Conservation (phyloP, 2,113 vertebrate genomes). For the Dendropsophus ebraccatus region DNA sequence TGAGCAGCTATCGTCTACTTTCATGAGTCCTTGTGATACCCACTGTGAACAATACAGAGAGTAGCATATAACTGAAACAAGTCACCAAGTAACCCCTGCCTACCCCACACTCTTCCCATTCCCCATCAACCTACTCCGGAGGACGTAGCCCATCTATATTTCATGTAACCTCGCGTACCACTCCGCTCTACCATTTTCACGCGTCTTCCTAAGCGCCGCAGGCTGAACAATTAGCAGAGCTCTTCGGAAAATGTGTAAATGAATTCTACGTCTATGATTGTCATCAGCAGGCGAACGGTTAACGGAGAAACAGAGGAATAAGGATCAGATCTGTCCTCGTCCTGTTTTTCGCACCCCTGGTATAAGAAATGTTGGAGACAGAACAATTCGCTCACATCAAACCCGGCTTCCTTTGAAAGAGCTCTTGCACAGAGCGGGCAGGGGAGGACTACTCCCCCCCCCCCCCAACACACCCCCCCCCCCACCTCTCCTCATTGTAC, state of each 20-base stretch:
- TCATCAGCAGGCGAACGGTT: background rate
- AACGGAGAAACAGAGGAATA: background rate
- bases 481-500: conserved; percentile 26
- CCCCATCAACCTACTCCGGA: background rate
- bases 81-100: background rate
- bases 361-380: conserved; percentile 29
- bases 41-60: background rate
- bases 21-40: background rate
- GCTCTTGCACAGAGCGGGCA: conserved; percentile 37
- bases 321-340: conserved; percentile 22
- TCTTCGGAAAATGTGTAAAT: background rate
- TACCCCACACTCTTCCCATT: background rate
- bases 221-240: conserved; percentile 38
- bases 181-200: conserved; percentile 14
- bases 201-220: background rate
- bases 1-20: background rate
- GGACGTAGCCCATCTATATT: background rate
- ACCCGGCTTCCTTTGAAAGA: conserved; percentile 36
- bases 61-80: background rate
- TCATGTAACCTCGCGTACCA: background rate
- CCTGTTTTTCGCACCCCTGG: conserved; percentile 24
- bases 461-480: too few species aligned
- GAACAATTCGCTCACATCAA: conserved; percentile 48
- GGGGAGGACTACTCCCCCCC: conserved; percentile 15
- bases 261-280: background rate